A percentile compares a stretch with the other conserved stretches of the same genome.
phyloP scores from a whole-genome alignment of 2,888 invertebrate species.

The Physocephala rufipes region DNA sequence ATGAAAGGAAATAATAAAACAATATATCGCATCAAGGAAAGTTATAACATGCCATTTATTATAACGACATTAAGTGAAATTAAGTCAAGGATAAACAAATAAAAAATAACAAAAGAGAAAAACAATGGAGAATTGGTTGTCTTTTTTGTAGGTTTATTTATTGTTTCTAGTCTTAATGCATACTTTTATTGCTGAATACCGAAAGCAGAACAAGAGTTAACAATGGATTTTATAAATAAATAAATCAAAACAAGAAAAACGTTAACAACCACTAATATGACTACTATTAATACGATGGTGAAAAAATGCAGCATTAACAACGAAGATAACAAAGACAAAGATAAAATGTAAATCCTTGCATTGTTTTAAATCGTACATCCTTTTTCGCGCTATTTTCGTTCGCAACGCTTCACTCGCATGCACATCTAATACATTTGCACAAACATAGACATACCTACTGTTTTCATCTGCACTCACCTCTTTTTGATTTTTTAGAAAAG shows the following conservation, averaged over 20 bases:
- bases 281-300: background rate
- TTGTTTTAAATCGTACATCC: conserved; percentile 4
- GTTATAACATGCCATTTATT: no score
- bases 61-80: background rate
- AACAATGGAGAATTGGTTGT: no score
- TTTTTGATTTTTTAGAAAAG: no score
- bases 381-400: background rate
- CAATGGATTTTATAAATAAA: background rate
- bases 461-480: background rate
- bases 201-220: background rate
- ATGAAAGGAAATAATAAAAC: no score
- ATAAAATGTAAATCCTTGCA: conserved; percentile 12
- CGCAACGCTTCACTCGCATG: background rate
- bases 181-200: background rate
- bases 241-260: background rate
- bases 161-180: background rate
- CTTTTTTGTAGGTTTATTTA: no score
- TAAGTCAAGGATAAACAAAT: background rate
- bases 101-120: background rate
- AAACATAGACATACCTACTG: background rate
- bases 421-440: conserved; percentile 15
- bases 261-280: no score
- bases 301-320: background rate
- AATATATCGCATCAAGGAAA: no score
- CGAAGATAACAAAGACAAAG: background rate